Evolutionary conservation across 2,888 invertebrate genomes (phyloP), one percentile per base, ranked within the genome.

Genomic region (Apotomis betuletana): DNA sequence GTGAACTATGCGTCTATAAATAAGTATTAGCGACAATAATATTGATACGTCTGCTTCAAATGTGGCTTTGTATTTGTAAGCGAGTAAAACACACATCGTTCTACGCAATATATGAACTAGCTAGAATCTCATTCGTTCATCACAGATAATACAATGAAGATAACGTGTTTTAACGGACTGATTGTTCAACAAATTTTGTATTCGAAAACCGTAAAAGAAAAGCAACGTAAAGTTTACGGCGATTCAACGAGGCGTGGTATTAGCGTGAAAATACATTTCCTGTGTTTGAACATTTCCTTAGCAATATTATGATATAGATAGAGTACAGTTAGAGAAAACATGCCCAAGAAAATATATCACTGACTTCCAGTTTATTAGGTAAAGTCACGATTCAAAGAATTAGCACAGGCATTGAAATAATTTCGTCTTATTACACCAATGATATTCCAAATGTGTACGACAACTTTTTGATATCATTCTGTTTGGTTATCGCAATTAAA

Each of bases 1-100:
- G 72, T 63, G 72, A 68, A 86, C 85, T 85, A 81, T 77, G 81
- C 77, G 77, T 81, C 87, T 90, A 87, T 86, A 89, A 87, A 90
- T 90, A 90, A 85, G 81, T 58, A 68, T 72, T 62, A 67, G 67
- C 54, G 60, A 38, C 36, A 68, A 4, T 60, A 13, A 68, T 60
- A 68, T 60, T 68, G 52, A 60, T 52, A 3, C 15, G 60, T 46
- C 38, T 69, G 9, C 36, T 63, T 51, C 4, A 36, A 15, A 12
- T n/a, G 65, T 55, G 13, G 13, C 0, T 55, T n/a, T 65, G 44
- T 61, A 6, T 41, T n/a, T 6, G 65, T 27, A n/a, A 13, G 15
- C 44, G 12, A 6, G 5, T 27, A 12, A 59, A 59, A 59, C 38
- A 41, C 44, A 0, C 49, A 12, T 49, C 49, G 0, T 49, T 10